phyloP scores from a whole-genome alignment of 2,113 vertebrate species.

The Psittacara wagleri region DNA sequence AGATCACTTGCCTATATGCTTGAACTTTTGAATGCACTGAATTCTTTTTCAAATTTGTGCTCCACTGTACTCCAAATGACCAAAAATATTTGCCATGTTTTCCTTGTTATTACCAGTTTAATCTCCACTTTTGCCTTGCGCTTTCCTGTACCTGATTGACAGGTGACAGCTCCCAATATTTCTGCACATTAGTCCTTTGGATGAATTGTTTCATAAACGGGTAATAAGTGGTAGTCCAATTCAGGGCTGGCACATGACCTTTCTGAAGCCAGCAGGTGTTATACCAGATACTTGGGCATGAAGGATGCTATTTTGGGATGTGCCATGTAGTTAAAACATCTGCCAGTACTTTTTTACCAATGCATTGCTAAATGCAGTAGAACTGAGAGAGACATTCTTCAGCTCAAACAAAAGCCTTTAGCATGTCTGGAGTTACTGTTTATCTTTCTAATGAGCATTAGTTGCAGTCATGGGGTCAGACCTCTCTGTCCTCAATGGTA shows the following conservation, averaged over 20 bases:
- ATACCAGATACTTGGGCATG: neutral
- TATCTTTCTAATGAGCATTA: neutral
- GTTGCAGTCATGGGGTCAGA: neutral
- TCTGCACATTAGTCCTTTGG: neutral
- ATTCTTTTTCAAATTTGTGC: neutral
- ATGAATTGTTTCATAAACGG: neutral
- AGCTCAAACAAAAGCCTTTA: neutral
- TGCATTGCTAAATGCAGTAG: neutral
- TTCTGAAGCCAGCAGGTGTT: neutral
- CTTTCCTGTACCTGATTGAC: neutral
- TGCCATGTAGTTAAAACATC: neutral
- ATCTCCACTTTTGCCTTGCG: neutral
- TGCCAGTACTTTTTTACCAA: neutral
- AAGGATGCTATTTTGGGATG: neutral
- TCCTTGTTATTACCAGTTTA: neutral
- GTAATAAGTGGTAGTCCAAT: neutral
- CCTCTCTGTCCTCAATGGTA: rapidly evolving
- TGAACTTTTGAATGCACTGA: neutral
- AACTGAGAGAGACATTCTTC: neutral
- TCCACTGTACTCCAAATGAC: neutral
- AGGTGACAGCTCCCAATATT: neutral
- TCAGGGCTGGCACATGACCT: neutral
- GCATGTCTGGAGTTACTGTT: neutral
- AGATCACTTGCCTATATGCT: neutral
- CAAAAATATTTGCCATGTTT: neutral